phyloP scores from a whole-genome alignment of 2,113 vertebrate species.

The Acanthisitta chloris region DNA sequence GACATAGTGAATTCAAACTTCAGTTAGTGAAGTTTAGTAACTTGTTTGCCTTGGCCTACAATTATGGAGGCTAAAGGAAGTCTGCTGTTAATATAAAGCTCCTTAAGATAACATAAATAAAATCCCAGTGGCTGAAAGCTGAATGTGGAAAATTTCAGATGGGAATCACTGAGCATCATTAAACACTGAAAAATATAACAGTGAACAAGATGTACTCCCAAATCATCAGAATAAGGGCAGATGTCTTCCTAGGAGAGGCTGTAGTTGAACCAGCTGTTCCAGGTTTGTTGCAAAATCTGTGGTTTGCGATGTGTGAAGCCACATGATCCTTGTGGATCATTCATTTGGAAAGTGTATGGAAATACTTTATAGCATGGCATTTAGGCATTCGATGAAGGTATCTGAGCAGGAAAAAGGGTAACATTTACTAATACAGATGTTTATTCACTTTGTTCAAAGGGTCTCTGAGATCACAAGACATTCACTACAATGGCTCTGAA shows the following conservation, averaged over 20 bases:
- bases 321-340: not conserved
- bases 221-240: not conserved
- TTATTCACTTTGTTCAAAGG: conserved; percentile 55
- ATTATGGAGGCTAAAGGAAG: not conserved
- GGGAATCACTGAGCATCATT: not conserved
- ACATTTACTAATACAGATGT: not conserved
- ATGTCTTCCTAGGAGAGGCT: not conserved
- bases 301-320: not conserved
- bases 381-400: not conserved
- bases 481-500: conserved; percentile 85
- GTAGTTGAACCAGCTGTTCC: not conserved
- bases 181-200: not conserved
- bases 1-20: not conserved
- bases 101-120: not conserved
- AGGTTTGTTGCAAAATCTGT: not conserved
- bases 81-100: not conserved
- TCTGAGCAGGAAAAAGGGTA: not conserved
- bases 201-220: not conserved
- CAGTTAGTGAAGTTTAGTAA: not conserved
- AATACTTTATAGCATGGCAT: not conserved
- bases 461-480: conserved; percentile 84
- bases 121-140: not conserved
- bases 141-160: not conserved
- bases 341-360: not conserved
- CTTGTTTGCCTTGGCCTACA: not conserved